These are phyloP conservation scores for Furcula furcula DNA, from an alignment of 2,888 invertebrate genomes.

Conservation along the genomic window DNA sequence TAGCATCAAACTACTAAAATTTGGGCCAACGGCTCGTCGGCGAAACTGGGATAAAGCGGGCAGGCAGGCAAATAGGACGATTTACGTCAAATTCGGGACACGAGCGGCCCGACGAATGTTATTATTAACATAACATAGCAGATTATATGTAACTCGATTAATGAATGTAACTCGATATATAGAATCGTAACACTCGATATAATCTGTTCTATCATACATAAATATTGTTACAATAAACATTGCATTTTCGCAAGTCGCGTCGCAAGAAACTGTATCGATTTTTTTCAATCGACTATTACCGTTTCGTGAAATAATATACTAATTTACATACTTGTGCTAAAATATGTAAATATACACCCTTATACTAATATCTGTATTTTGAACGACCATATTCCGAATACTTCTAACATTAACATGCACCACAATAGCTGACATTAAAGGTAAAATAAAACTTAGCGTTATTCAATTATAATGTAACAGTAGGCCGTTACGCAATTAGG, in stretches of 20 bases:
- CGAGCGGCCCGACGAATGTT: slow-evolving; percentile 3
- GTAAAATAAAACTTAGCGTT: slow-evolving; percentile 1
- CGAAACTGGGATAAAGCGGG: slow-evolving; percentile 32
- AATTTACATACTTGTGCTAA: slow-evolving; percentile 27
- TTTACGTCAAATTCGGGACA: slow-evolving; percentile 9
- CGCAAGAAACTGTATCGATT: too few relatives aligned
- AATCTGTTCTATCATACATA: too few relatives aligned
- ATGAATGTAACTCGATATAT: too few relatives aligned
- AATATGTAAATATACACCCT: slow-evolving; percentile 25
- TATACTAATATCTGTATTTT: slow-evolving; percentile 12
- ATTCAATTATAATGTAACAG: slow-evolving; percentile 1
- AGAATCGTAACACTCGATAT: too few relatives aligned
- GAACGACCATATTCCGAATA: slow-evolving; percentile 14
- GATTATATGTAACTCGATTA: too few relatives aligned
- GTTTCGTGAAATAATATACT: slow-evolving; percentile 8
- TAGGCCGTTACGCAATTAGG: neutral
- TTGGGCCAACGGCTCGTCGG: slow-evolving; percentile 53
- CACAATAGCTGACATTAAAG: neutral
- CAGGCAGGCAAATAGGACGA: slow-evolving; percentile 23
- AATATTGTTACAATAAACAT: too few relatives aligned
- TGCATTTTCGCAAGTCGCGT: too few relatives aligned
- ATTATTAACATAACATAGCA: too few relatives aligned
- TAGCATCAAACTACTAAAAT: slow-evolving; percentile 37
- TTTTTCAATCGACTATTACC: too few relatives aligned
- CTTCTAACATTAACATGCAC: slow-evolving; percentile 7